Base-by-base conservation (phyloP, 2,797 vertebrate genomes). In the Silurus lanzhouensis region DNA sequence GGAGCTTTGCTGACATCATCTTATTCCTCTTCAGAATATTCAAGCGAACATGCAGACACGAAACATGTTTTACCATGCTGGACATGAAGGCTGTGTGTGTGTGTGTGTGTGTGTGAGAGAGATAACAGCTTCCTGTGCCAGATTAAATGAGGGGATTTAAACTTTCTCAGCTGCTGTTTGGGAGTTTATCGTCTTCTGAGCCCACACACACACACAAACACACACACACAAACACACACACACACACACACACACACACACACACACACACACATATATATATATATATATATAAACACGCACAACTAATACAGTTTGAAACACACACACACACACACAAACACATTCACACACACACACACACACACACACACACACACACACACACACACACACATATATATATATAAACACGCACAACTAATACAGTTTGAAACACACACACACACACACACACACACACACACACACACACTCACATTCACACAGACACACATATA, bases 121-220 rank as follows among this genome's bases (percentile, higher is more conserved):
- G 71, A 74, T 74, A 74, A 74, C 71, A 74, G 71, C 71, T n/a
- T 46, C 5, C n/a, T 1, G 55, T 76, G 27, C 52, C 25, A 76
- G 52, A 76, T 76, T 58, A 76, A 57, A 76, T 57, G 15, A 57
- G 74, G 74, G 74, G 74, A 76, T 76, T 76, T 76, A 58, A 76
- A 76, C 74, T 57, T 76, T 57, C 74, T 27, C 1, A 3, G 71
- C 46, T 75, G 44, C 44, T 52, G 48, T 52, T 72, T 48, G 38
- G 68, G 46, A 52, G 52, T 52, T 76, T 76, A 76, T 57, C 74
- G 1, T 25, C 72, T 14, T 3, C 52, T 31, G n/a, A 27, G 25
- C n/a, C n/a, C 72, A 15, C 25, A 67, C 68, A 44, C 38, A 22
- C 68, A 70, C 31, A 31, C 31, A 31, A 1, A 31, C 31, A 31